Evolutionary conservation across 2,113 vertebrate genomes (phyloP).

Genomic region (Australoheros scitulus): DNA sequence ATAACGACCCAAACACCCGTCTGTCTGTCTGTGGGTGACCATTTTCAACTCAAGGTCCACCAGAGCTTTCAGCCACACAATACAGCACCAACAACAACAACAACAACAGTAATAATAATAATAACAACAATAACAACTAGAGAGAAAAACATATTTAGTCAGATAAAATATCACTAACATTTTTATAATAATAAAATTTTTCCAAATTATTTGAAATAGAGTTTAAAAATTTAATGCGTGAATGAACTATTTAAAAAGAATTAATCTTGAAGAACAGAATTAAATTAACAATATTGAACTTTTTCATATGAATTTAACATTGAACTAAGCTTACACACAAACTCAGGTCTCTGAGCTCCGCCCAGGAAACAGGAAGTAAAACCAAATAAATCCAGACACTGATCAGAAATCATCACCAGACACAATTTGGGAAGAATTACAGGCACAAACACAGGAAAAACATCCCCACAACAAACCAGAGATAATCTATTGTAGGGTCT

Average conservation of each 20-base stretch:
- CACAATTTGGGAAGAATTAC: too few relatives aligned
- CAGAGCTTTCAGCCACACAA: not conserved
- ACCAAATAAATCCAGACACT: not conserved
- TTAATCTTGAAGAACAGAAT: too few relatives aligned
- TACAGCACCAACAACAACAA: not conserved
- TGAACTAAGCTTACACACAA: too few relatives aligned
- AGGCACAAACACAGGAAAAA: too few relatives aligned
- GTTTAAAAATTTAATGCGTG: not conserved
- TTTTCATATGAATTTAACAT: too few relatives aligned
- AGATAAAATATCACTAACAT: not conserved
- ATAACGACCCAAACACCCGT: slow-evolving; percentile 47
- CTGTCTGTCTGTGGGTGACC: not conserved
- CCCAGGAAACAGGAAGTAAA: too few relatives aligned
- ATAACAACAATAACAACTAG: not conserved
- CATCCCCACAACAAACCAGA: not conserved
- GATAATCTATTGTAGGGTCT: too few relatives aligned
- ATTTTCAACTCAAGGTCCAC: not conserved
- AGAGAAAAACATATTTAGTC: not conserved
- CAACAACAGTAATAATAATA: not conserved
- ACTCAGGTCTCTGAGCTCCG: too few relatives aligned
- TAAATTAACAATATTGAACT: too few relatives aligned
- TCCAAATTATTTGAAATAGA: not conserved
- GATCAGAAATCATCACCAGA: too few relatives aligned
- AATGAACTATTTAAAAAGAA: not conserved
- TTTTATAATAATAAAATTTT: too few relatives aligned